These are phyloP conservation scores for Drosophila kohkoa DNA, from an alignment of 1,140 invertebrate genomes.

Conservation along the genomic window DNA sequence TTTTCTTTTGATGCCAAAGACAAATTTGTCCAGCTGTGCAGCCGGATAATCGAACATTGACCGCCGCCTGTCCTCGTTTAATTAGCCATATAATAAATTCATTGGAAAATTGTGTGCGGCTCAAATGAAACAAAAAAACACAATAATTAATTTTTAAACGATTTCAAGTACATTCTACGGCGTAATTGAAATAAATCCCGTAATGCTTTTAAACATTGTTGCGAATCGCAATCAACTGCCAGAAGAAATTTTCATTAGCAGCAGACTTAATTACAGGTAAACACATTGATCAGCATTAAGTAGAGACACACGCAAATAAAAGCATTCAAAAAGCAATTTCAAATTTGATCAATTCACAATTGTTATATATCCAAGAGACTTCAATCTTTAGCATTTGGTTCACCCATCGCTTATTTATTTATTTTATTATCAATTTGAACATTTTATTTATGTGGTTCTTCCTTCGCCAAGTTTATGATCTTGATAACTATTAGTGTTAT, in stretches of 20 bases:
- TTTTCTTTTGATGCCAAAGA: conserved; percentile 56
- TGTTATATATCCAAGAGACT: no score
- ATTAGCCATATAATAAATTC: conserved; percentile 53
- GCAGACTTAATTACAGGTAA: conserved; percentile 13
- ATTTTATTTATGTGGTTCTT: no score
- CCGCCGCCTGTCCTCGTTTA: conserved; percentile 15
- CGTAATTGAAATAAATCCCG: conserved; percentile 65
- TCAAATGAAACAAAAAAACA: conserved; percentile 26
- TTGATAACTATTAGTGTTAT: no score
- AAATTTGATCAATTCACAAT: no score
- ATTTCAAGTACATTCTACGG: conserved; percentile 77
- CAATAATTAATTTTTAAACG: conserved; percentile 45
- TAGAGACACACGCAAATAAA: conserved; percentile 4
- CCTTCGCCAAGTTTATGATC: no score
- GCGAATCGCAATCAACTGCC: conserved; percentile 2
- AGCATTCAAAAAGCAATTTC: background rate
- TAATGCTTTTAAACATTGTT: conserved; percentile 47
- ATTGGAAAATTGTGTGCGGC: conserved; percentile 32
- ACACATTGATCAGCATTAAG: background rate
- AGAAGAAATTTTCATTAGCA: background rate
- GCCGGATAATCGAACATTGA: conserved; percentile 1
- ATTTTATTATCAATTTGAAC: no score
- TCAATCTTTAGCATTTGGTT: no score
- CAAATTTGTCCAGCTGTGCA: conserved; percentile 50
- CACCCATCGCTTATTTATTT: no score